Evolutionary conservation across 2,888 invertebrate genomes (phyloP).

Genomic region (Magallana nippona): DNA sequence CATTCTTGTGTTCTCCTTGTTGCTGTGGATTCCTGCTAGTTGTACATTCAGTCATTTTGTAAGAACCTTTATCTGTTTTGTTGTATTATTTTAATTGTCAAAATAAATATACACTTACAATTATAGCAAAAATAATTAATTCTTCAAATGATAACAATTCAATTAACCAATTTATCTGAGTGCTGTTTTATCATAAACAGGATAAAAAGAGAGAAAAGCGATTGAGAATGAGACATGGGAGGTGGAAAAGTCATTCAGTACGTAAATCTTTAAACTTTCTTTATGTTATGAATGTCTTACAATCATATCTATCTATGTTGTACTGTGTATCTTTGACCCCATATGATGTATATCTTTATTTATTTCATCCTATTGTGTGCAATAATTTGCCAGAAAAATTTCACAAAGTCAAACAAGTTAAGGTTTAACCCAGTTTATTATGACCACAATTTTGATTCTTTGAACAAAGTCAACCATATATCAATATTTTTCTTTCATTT

Average conservation of each 20-base stretch:
- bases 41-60: conserved; percentile 89
- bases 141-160: no score
- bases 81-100: background rate
- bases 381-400: no score
- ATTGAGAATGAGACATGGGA: conserved; percentile 47
- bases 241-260: conserved; percentile 44
- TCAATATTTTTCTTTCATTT: no score
- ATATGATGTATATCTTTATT: background rate
- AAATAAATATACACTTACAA: background rate
- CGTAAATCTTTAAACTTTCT: background rate
- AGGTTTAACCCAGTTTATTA: no score
- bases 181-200: conserved; percentile 52
- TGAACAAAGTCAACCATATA: no score
- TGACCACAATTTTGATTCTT: no score
- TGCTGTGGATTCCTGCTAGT: conserved; percentile 96
- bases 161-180: background rate
- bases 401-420: no score
- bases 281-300: no score
- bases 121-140: background rate
- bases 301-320: no score
- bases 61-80: conserved; percentile 54
- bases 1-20: conserved; percentile 84
- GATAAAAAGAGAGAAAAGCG: conserved; percentile 63
- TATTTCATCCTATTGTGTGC: no score
- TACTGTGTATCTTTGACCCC: background rate